Base-by-base conservation (phyloP, 64 coral and sea anemone genomes). In the Hydrozoanthus tunicans region DNA sequence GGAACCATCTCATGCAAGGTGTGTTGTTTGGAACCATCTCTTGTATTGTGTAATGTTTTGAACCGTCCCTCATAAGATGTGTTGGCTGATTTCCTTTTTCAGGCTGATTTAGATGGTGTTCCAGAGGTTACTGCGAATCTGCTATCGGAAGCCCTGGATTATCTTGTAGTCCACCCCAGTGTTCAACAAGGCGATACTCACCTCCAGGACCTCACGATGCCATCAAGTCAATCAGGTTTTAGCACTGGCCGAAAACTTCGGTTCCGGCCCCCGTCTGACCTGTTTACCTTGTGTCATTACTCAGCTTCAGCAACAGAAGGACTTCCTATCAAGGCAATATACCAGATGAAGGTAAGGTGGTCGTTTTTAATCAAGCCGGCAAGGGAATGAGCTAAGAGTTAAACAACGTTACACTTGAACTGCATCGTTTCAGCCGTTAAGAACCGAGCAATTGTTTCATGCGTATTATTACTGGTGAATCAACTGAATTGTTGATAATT, bases 31-130 rank as follows among this genome's bases (percentile, higher is more conserved):
- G 62, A 7, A 43, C 32, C 32, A 43, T 43, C 32, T 43, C 32
- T 43, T 43, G 2, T 2, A 43, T 43, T 43, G 32, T 43, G 32
- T 43, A 43, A 43, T 43, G 32, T 43, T 43, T 43, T 43, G 32
- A 43, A 43, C 32, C 32, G 32, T 43, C 32, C 32, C 32, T 43
- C 2, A 0, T 43, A 43, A 43, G 24, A 6, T 14, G 52, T 8
- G 3, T 53, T 8, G 15, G 11, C 1, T 26, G 54, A 6, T 83
- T 6, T 65, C 80, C 58, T 51, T 94, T 59, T 58, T 74, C 53
- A 99, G 97, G 97, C 97, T 70, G 97, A 99, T 51, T 69, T 99
- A 71, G 97, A 95, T 14, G 97, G 97, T 7, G 93, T 99, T n/a
- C 94, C 97, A 89, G 97, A 99, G 85, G 89, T 99, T 52, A 96